phyloP scores from a whole-genome alignment of 2,113 vertebrate genomes.

The Spilogale gracilis region DNA sequence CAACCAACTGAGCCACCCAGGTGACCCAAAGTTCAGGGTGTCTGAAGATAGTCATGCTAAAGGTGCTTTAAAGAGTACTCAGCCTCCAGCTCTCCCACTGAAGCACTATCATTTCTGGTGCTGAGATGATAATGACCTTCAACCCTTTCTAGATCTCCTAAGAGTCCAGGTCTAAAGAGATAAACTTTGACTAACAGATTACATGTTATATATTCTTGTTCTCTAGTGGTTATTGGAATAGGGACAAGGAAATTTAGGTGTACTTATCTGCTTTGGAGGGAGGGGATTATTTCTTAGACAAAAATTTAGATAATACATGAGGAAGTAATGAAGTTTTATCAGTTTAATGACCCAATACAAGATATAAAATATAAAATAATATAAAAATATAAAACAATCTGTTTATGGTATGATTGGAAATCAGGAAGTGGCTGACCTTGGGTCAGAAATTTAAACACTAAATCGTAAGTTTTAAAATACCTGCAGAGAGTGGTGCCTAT shows the following conservation, averaged over 20 bases:
- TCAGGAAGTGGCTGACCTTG: not conserved
- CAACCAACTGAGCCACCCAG: not conserved
- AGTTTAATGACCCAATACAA: not conserved
- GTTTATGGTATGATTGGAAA: not conserved
- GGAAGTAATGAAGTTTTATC: not conserved
- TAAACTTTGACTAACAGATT: not conserved
- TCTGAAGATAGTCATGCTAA: not conserved
- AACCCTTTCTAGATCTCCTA: not conserved
- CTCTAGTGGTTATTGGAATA: not conserved
- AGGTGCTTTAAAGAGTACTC: not conserved
- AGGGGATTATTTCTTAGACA: not conserved
- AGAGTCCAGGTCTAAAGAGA: not conserved
- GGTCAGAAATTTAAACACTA: slow-evolving; percentile 41
- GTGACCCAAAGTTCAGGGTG: not conserved
- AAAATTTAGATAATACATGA: not conserved
- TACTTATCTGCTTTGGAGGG: not conserved
- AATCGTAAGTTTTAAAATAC: slow-evolving; percentile 40
- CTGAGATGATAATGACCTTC: not conserved
- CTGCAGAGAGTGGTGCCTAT: not conserved
- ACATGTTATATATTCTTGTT: not conserved
- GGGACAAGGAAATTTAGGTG: not conserved
- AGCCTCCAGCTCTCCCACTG: not conserved
- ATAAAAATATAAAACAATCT: not conserved
- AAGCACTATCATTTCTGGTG: not conserved
- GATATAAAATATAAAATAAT: not conserved